phyloP scores from a whole-genome alignment of 2,113 vertebrate species.

The Cyprinodon variegatus region DNA sequence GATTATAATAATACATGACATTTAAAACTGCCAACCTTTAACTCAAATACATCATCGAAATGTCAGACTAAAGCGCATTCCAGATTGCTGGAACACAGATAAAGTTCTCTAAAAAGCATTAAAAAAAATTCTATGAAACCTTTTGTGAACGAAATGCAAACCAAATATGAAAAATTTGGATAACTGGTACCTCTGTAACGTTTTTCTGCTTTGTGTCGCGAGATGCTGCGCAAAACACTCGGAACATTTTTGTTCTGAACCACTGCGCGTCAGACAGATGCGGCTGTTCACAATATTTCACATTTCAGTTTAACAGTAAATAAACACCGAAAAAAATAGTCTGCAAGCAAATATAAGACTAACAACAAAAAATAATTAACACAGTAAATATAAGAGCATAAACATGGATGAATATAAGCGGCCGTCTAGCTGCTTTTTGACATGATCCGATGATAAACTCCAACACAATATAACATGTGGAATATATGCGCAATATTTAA shows the following conservation, averaged over 20 bases:
- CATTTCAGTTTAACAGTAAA: not conserved
- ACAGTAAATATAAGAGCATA: not conserved
- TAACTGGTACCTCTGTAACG: not conserved
- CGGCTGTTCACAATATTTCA: not conserved
- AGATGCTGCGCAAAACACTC: not conserved
- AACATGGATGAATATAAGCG: not conserved
- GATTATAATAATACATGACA: no score
- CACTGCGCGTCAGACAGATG: not conserved
- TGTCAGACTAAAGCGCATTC: no score
- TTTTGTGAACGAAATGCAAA: not conserved
- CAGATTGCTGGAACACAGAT: no score
- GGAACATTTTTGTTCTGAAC: not conserved
- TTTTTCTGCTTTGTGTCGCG: not conserved
- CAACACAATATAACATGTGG: conserved; percentile 61
- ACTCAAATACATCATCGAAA: no score
- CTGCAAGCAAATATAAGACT: not conserved
- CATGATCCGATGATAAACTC: conserved; percentile 59
- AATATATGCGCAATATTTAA: conserved; percentile 79
- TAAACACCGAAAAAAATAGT: not conserved
- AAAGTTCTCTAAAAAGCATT: no score
- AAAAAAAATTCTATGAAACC: no score
- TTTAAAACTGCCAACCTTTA: no score
- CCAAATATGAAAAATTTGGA: not conserved
- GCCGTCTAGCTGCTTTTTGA: conserved; percentile 3
- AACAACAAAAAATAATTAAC: no score